Evolutionary conservation across 2,888 invertebrate genomes (phyloP), one percentile per base, ranked within the genome.

Genomic region (Lasioglossum marginatum): DNA sequence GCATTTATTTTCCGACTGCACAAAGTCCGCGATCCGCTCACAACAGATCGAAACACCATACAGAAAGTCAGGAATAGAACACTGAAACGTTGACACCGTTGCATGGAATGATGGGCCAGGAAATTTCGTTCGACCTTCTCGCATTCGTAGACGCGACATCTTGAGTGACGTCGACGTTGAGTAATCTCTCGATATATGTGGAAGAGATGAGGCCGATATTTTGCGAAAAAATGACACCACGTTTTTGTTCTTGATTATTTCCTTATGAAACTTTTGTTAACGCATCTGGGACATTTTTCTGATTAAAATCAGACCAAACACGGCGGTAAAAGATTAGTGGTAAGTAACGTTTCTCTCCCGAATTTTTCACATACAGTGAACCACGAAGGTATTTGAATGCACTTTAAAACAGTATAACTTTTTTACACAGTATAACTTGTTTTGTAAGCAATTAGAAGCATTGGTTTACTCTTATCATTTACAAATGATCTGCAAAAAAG

Each of bases 41-140:
- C 23, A 68, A 10, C 37, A 37, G 23, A 23, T 68, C 23, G 34
- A 19, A 66, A 66, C 37, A 37, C 37, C 23, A 12, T 48, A 31
- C 16, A 68, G 37, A 74, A 37, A 10, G 16, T 45, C 16, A 10
- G 45, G 3, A 37, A n/a, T 14, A n/a, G 23, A 66, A 43, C 19
- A 52, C 4, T 5, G 71, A 82, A 82, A 78, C 75, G 71, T 74
- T 77, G 34, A 74, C 74, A 75, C 31, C 72, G 71, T 60, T 57
- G n/a, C 70, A 19, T 45, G 16, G 31, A 10, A 72, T 45, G 73
- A 19, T 48, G 77, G 68, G 60, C 31, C 66, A 4, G 31, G 72
- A 76, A 12, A 76, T 37, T 23, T 60, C 8, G n/a, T 16, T 31
- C 23, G 27, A 31, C 40, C 40, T 3, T 40, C 16, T 48, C 66